Percentiles rank a stretch among this genome's conserved stretches.
phyloP scores from a whole-genome alignment of 2,888 invertebrate genomes.

The Herminia tarsipennalis region DNA sequence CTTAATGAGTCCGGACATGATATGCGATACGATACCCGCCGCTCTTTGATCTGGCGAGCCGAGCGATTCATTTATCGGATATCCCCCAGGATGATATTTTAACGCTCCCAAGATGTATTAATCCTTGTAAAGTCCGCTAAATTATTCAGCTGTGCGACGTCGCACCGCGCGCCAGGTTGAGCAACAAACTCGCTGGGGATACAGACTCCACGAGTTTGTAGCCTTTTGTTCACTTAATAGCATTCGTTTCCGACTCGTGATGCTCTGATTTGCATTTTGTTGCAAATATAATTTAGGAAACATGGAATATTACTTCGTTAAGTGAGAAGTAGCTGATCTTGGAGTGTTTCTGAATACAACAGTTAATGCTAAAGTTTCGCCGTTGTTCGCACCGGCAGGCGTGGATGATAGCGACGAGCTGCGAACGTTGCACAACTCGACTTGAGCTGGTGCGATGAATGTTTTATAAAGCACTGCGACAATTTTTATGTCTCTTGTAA shows the following conservation, averaged over 20 bases:
- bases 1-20: neutral
- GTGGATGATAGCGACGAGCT: neutral
- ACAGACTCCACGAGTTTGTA: constrained; percentile 45
- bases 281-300: constrained; percentile 43
- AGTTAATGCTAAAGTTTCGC: constrained; percentile 37
- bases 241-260: constrained; percentile 46
- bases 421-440: neutral
- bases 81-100: constrained; percentile 57
- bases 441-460: neutral
- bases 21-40: neutral
- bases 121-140: constrained; percentile 74
- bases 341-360: constrained; percentile 43
- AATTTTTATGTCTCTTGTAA: too few species aligned
- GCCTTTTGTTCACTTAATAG: constrained; percentile 50
- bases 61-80: constrained; percentile 12
- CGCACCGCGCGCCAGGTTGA: constrained; percentile 21
- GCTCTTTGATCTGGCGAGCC: constrained; percentile 32
- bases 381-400: neutral
- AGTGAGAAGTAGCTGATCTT: constrained; percentile 25
- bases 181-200: constrained; percentile 32
- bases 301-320: constrained; percentile 43
- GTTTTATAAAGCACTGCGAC: neutral
- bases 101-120: constrained; percentile 67
- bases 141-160: constrained; percentile 65
- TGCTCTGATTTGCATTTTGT: constrained; percentile 39